Base-by-base conservation (phyloP, 2,113 vertebrate genomes). In the Cygnus atratus region DNA sequence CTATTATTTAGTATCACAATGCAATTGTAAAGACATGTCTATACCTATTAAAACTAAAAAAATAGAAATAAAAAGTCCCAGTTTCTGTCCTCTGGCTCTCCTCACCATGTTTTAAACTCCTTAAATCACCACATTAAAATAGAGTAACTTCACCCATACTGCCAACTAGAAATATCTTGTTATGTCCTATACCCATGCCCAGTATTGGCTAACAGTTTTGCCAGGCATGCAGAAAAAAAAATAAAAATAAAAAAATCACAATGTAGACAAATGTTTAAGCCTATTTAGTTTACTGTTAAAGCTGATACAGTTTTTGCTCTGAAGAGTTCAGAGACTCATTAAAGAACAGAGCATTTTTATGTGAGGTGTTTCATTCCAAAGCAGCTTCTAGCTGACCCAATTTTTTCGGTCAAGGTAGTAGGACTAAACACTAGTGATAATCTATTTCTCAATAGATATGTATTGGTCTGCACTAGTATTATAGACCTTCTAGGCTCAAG, bases 401-500 rank as follows among this genome's bases (percentile, higher is more conserved):
- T 4, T 1, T 0, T 55, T 74, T 61, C 17, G 7, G 31, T 70
- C 8, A 59, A 84, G 44, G 20, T 6, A 74, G 33, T 18, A 19
- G 3, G 18, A 76, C 24, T 54, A 9, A 6, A 7, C 81, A 55
- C 25, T 29, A 44, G 13, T 55, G 4, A 75, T 67, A 75, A 75
- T n/a, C 2, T 6, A 0, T 41, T 37, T 35, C 9, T 37, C 17
- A 39, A 46, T 62, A 67, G 19, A 57, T 29, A 57, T 52, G 18
- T 62, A 25, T n/a, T 50, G 17, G 8, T 79, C 17, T 20, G 57
- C n/a, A 31, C 1, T 72, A 68, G 6, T 62, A n/a, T 14, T 41
- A 28, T 17, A 85, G n/a, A 82, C 1, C 11, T 52, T 29, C 71
- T 57, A 50, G 0, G 0, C 6, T 70, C 19, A 61, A 61, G 5